These are phyloP conservation scores for Albula glossodonta DNA, from an alignment of 2,113 vertebrate genomes.

Conservation along the genomic window DNA sequence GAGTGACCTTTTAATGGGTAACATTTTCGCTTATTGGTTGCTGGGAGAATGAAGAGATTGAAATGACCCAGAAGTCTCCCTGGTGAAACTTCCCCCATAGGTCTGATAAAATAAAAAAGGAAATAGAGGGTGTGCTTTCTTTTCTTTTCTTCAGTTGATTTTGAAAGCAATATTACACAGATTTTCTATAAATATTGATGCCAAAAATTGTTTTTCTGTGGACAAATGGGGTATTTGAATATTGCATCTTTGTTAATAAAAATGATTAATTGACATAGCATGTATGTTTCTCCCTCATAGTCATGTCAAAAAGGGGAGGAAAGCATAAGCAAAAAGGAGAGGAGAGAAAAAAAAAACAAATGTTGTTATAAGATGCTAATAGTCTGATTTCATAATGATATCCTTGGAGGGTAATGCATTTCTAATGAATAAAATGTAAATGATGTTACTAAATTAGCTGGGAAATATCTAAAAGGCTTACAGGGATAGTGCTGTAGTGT, in stretches of 20 bases:
- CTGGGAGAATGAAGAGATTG: too few species aligned
- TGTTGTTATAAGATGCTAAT: constrained; percentile 21
- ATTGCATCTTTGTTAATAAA: neutral
- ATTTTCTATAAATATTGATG: too few species aligned
- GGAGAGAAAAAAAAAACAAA: constrained; percentile 17
- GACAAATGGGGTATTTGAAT: neutral
- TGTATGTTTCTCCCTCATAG: neutral
- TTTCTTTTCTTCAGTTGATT: too few species aligned
- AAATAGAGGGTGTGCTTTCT: too few species aligned
- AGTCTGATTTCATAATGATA: constrained; percentile 43
- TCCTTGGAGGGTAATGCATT: constrained; percentile 49
- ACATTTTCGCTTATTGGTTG: too few species aligned
- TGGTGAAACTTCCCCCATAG: too few species aligned
- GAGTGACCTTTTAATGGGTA: too few species aligned
- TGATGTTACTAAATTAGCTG: constrained; percentile 52
- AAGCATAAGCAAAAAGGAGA: neutral
- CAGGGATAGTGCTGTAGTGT: constrained; percentile 33
- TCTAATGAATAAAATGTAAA: constrained; percentile 56
- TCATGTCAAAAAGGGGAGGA: neutral
- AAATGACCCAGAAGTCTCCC: too few species aligned
- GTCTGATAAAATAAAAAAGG: too few species aligned
- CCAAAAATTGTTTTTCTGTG: neutral
- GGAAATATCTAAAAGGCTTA: constrained; percentile 46
- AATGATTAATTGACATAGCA: neutral
- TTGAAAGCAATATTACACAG: too few species aligned